These are phyloP conservation scores for Molanna angustata DNA, from an alignment of 2,888 invertebrate genomes.

Conservation along the genomic window DNA sequence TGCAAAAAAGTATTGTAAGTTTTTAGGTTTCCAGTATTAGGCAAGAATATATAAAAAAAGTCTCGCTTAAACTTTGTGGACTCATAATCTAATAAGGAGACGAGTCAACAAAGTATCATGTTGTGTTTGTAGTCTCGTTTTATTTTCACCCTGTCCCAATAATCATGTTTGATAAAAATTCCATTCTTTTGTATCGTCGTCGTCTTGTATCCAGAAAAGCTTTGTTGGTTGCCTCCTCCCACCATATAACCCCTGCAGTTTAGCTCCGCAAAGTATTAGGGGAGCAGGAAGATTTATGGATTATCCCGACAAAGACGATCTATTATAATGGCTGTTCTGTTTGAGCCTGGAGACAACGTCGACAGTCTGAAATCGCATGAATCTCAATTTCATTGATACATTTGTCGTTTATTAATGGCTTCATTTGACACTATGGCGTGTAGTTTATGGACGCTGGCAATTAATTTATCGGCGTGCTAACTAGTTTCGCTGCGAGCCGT, in stretches of 20 bases:
- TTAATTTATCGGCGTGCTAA: too few relatives aligned
- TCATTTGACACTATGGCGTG: not conserved
- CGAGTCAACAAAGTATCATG: too few relatives aligned
- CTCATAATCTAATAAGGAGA: too few relatives aligned
- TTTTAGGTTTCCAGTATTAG: too few relatives aligned
- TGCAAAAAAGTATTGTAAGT: too few relatives aligned
- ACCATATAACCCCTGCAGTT: not conserved
- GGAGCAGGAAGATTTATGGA: constrained; percentile 28
- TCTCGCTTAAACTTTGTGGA: too few relatives aligned
- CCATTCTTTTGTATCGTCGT: not conserved
- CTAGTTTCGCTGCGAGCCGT: too few relatives aligned
- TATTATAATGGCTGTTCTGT: constrained; percentile 25
- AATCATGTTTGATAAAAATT: not conserved
- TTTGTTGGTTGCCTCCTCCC: not conserved
- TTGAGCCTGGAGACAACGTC: not conserved
- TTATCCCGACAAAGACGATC: constrained; percentile 27
- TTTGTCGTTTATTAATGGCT: not conserved
- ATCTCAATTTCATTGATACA: not conserved
- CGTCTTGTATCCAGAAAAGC: not conserved
- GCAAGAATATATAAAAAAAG: too few relatives aligned
- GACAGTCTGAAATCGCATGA: not conserved
- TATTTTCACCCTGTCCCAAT: not conserved
- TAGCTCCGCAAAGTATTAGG: not conserved
- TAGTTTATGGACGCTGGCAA: not conserved
- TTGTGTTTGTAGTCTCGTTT: too few relatives aligned